phyloP scores from a whole-genome alignment of 2,797 vertebrate genomes.

The Neoniphon sammara region DNA sequence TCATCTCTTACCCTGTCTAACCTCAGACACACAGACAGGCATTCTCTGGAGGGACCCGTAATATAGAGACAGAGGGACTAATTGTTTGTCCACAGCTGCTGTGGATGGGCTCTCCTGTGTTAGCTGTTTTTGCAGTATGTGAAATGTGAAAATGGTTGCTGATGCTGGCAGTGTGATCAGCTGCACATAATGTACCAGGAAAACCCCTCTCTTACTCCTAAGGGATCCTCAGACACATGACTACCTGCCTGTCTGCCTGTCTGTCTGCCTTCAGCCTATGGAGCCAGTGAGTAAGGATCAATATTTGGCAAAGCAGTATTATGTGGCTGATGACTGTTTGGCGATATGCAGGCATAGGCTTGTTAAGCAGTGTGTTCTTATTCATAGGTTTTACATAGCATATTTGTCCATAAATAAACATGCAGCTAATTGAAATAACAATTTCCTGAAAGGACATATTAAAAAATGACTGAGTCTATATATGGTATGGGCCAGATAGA shows the following conservation, averaged over 20 bases:
- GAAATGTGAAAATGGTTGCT: slow-evolving; percentile 69
- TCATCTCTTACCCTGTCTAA: background rate
- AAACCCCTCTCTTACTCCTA: slow-evolving; percentile 30
- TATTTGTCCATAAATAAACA: background rate
- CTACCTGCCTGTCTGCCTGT: slow-evolving; percentile 16
- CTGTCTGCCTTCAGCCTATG: background rate
- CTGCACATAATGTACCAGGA: slow-evolving; percentile 34
- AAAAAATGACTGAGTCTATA: background rate
- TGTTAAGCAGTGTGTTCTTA: background rate
- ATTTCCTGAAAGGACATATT: no score
- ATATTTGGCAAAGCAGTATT: slow-evolving; percentile 25
- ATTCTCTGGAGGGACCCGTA: background rate
- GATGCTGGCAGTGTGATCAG: slow-evolving; percentile 61
- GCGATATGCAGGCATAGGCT: slow-evolving; percentile 18
- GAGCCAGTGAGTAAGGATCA: slow-evolving; percentile 48
- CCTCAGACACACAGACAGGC: slow-evolving; percentile 13
- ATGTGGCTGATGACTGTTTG: slow-evolving; percentile 35
- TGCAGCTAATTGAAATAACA: no score
- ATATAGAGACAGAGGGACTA: slow-evolving; percentile 31
- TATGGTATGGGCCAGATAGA: no score
- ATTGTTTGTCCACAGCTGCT: slow-evolving; percentile 61
- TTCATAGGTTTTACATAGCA: background rate
- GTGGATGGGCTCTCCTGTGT: slow-evolving; percentile 52
- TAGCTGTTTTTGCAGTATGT: slow-evolving; percentile 58
- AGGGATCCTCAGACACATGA: slow-evolving; percentile 48